Base-by-base conservation (phyloP, 35 echinoderm and acorn worm genomes). In the Apostichopus japonicus region DNA sequence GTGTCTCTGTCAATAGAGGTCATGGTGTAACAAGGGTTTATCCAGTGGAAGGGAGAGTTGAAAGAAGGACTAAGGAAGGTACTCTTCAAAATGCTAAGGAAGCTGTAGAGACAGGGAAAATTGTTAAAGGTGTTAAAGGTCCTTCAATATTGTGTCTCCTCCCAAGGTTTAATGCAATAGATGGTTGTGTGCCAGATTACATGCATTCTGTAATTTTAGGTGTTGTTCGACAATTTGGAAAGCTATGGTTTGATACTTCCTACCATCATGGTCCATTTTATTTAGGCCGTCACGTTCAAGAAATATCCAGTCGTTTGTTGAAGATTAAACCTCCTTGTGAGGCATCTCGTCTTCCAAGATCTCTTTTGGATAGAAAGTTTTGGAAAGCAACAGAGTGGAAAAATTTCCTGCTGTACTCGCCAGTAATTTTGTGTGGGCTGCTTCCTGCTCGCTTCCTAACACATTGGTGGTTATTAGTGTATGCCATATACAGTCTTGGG, bases 151-250 rank as follows among this genome's bases (percentile, higher is more conserved):
- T 81, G 24, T 57, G 84, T 70, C 53, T 92, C 24, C 61, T 92
- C 21, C 91, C 91, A 92, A 51, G 67, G 27, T 92, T 92, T 84
- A 78, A 92, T 44, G 24, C 83, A 58, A 57, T 92, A 13, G 4
- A 24, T 10, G 82, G 92, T 10, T 93, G 84, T 67, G 54, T 58
- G 24, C 54, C 62, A 1, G 92, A 93, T 72, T 93, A 93, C 55
- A 83, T 93, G 79, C 92, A 93, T 86, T 53, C 78, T 63, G 92
- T 93, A 24, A 65, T 55, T 81, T 19, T 65, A 65, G 92, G 92
- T 19, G 79, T 93, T 16, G 44, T 24, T 15, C 59, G 62, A 53
- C 92, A 93, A 62, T 86, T 86, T 13, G 65, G 79, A 33, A 93
- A 83, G 21, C 67, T 93, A 8, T 93, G 92, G 92, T 84, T 93